A percentile compares a stretch with the other conserved stretches of the same genome.
These are phyloP conservation scores for Andrena minutula DNA, from an alignment of 2,888 invertebrate species.

Conservation along the genomic window DNA sequence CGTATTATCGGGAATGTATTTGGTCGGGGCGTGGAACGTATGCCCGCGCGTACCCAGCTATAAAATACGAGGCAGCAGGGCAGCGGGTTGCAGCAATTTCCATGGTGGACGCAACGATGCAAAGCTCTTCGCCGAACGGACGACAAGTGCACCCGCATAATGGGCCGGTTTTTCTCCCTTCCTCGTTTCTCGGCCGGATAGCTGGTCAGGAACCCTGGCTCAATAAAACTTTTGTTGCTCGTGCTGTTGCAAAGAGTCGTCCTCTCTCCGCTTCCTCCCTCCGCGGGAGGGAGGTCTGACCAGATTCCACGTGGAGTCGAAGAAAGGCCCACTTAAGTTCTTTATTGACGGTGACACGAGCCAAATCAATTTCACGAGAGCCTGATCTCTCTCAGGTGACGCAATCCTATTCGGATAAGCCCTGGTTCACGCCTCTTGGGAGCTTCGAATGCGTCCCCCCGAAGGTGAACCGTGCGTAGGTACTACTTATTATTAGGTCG, in stretches of 20 bases:
- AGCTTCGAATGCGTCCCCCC: not conserved
- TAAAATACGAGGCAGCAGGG: slow-evolving; percentile 38
- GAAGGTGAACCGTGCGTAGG: too few species aligned
- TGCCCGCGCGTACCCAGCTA: not conserved
- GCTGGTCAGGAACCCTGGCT: slow-evolving; percentile 62
- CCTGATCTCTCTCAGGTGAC: slow-evolving; percentile 41
- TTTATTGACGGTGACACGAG: slow-evolving; percentile 66
- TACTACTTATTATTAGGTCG: slow-evolving; percentile 3
- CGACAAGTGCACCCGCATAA: slow-evolving; percentile 75
- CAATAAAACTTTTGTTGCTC: slow-evolving; percentile 70
- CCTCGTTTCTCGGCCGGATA: slow-evolving; percentile 49
- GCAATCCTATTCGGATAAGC: slow-evolving; percentile 17
- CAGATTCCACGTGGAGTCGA: slow-evolving; percentile 58
- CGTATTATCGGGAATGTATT: slow-evolving; percentile 4
- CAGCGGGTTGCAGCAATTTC: slow-evolving; percentile 47
- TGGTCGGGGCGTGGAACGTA: not conserved
- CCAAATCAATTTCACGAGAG: slow-evolving; percentile 62
- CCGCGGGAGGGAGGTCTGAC: slow-evolving; percentile 17
- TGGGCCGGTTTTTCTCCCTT: slow-evolving; percentile 64
- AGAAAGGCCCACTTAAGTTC: slow-evolving; percentile 62
- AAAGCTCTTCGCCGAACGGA: slow-evolving; percentile 72
- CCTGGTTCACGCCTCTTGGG: slow-evolving; percentile 16
- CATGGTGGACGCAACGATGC: slow-evolving; percentile 67
- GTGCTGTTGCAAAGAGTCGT: slow-evolving; percentile 23
- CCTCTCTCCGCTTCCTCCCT: slow-evolving; percentile 19